Conservation (phyloP, 2,113 vertebrate species). For the Saguinus imperator region DNA sequence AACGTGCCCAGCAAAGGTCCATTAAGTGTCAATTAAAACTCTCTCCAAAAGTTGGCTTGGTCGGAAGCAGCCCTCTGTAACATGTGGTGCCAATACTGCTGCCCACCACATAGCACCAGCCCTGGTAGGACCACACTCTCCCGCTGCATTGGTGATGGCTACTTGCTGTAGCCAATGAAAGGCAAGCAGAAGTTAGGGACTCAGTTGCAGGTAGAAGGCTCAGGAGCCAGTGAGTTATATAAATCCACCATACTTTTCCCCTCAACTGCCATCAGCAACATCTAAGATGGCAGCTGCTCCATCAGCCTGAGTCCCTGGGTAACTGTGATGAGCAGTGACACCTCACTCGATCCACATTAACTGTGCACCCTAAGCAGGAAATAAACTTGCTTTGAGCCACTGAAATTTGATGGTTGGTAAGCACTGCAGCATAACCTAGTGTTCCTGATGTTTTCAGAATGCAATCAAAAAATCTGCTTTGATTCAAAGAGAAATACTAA, state of each 20-base stretch:
- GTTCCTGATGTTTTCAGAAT: neutral
- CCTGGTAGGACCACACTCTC: rapidly evolving
- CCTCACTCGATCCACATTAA: neutral
- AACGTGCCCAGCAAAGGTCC: neutral
- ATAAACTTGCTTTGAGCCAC: neutral
- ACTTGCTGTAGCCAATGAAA: neutral
- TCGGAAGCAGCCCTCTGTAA: neutral
- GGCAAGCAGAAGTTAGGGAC: neutral
- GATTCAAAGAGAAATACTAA: neutral
- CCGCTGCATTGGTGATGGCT: rapidly evolving
- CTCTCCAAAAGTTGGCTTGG: neutral
- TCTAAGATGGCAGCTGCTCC: neutral
- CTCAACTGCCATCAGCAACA: neutral
- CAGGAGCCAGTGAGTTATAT: neutral
- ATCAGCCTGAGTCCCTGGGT: neutral
- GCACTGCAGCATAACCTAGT: neutral
- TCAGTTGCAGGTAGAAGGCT: neutral
- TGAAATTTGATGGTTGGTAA: neutral
- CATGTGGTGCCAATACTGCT: no score
- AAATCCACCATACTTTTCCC: no score
- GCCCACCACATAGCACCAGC: rapidly evolving
- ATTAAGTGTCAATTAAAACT: neutral
- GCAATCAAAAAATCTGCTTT: neutral
- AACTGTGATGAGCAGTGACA: neutral
- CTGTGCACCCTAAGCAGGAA: neutral